phyloP scores from a whole-genome alignment of 2,113 vertebrate species.

The Tenebrosternarchus preto region DNA sequence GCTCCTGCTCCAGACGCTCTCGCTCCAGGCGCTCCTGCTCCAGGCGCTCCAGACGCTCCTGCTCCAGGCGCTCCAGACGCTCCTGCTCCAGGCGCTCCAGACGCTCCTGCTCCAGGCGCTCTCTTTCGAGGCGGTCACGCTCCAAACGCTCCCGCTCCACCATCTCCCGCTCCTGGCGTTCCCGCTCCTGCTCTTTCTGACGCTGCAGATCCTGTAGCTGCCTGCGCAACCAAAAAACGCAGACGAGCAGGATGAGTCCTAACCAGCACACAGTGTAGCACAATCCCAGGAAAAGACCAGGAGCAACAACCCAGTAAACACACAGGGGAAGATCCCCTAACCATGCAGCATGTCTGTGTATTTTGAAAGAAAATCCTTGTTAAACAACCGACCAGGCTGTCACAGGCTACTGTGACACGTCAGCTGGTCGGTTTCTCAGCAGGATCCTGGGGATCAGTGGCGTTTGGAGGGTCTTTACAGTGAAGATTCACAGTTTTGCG shows the following conservation, averaged over 20 bases:
- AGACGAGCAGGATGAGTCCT: neutral
- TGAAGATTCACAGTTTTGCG: too few species aligned
- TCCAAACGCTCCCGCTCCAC: slow-evolving; percentile 76
- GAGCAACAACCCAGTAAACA: neutral
- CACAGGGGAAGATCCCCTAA: neutral
- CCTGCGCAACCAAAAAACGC: slow-evolving; percentile 69
- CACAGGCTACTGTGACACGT: too few species aligned
- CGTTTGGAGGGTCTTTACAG: too few species aligned
- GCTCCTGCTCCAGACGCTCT: slow-evolving; percentile 65
- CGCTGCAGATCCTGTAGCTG: slow-evolving; percentile 93
- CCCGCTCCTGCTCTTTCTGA: slow-evolving; percentile 79
- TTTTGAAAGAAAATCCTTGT: slow-evolving; percentile 5
- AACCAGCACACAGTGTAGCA: neutral
- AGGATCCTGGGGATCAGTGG: too few species aligned
- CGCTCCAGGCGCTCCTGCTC: slow-evolving; percentile 75
- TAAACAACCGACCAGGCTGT: too few species aligned
- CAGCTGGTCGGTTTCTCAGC: too few species aligned
- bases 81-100: slow-evolving; percentile 81
- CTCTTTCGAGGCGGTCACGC: slow-evolving; percentile 55
- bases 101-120: slow-evolving; percentile 72
- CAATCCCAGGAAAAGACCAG: neutral
- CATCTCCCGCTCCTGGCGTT: slow-evolving; percentile 77
- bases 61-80: slow-evolving; percentile 65
- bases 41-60: slow-evolving; percentile 92
- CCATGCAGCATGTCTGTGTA: neutral